These are phyloP conservation scores for Cordilura impudica DNA, from an alignment of 2,888 invertebrate species.

Conservation along the genomic window DNA sequence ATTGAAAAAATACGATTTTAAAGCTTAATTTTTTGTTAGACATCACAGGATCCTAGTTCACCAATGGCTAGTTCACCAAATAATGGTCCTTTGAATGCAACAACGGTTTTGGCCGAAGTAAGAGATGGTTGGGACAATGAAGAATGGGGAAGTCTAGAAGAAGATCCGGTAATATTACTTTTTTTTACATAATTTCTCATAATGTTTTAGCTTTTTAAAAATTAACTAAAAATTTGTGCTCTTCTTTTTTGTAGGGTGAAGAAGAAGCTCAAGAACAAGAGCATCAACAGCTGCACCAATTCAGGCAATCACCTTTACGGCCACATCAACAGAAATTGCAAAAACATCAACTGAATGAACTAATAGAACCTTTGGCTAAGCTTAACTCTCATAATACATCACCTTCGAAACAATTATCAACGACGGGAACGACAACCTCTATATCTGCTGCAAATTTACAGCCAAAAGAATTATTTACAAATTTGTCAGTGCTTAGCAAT, in stretches of 20 bases:
- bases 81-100: constrained; percentile 79
- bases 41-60: constrained; percentile 79
- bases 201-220: too few relatives aligned
- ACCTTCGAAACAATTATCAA: constrained; percentile 66
- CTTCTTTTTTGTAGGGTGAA: constrained; percentile 70
- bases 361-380: constrained; percentile 74
- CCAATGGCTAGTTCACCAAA: constrained; percentile 75
- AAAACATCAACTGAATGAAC: constrained; percentile 73
- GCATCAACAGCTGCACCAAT: constrained; percentile 71
- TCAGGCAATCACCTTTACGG: constrained; percentile 67
- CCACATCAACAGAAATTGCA: constrained; percentile 73
- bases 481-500: constrained; percentile 66
- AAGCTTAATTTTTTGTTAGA: constrained; percentile 67
- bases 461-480: constrained; percentile 74
- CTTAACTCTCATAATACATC: constrained; percentile 72
- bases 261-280: constrained; percentile 76
- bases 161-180: constrained; percentile 88
- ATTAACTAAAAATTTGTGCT: not conserved
- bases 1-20: constrained; percentile 13
- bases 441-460: constrained; percentile 67
- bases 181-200: too few relatives aligned
- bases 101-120: constrained; percentile 80
- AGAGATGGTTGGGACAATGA: constrained; percentile 90
- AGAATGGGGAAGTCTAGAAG: constrained; percentile 91
- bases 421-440: constrained; percentile 56